These are phyloP conservation scores for Dione vanillae DNA, from an alignment of 2,888 invertebrate species.

Conservation along the genomic window DNA sequence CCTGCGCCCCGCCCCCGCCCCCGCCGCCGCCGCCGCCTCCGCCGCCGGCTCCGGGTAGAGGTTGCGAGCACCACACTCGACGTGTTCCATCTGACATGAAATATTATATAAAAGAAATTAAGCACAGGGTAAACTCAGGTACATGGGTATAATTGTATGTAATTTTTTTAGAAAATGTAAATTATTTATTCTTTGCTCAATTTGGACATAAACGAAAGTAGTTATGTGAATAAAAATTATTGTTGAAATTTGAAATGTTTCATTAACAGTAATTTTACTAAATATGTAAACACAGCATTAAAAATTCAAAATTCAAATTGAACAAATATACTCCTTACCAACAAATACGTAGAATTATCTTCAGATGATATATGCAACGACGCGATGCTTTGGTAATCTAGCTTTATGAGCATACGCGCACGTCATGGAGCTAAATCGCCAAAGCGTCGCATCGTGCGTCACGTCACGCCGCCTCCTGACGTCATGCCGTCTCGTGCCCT, in stretches of 20 bases:
- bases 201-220: no score
- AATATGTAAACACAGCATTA: no score
- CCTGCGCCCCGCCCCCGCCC: conserved; percentile 47
- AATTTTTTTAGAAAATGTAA: no score
- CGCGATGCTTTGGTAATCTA: conserved; percentile 96
- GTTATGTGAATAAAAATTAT: no score
- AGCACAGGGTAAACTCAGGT: no score
- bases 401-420: conserved; percentile 91
- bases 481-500: background rate
- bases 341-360: conserved; percentile 36
- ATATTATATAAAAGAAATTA: background rate
- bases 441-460: conserved; percentile 87
- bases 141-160: no score
- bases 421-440: conserved; percentile 96
- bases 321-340: background rate
- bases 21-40: conserved; percentile 48
- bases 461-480: conserved; percentile 8
- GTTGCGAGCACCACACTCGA: conserved; percentile 55
- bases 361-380: conserved; percentile 50
- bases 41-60: conserved; percentile 50
- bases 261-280: no score
- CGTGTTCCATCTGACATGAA: conserved; percentile 44
- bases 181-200: no score
- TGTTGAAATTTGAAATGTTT: no score
- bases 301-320: no score